phyloP scores from a whole-genome alignment of 2,113 vertebrate genomes.

The Kryptolebias marmoratus region DNA sequence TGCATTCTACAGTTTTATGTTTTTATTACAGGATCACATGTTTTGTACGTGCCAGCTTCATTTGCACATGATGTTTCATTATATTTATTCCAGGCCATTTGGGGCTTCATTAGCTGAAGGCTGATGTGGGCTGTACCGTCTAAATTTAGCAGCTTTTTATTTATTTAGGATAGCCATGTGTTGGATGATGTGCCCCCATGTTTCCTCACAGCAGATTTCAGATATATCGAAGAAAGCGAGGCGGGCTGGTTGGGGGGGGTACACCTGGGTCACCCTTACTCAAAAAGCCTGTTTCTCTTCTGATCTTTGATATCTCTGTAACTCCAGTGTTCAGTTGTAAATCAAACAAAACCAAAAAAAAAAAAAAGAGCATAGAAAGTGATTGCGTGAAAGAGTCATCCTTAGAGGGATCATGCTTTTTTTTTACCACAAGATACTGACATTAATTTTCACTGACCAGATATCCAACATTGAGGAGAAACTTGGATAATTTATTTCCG shows the following conservation, averaged over 20 bases:
- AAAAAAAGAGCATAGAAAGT: constrained; percentile 57
- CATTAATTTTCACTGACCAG: constrained; percentile 31
- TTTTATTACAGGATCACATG: constrained; percentile 44
- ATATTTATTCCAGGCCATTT: constrained; percentile 72
- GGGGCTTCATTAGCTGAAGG: constrained; percentile 72
- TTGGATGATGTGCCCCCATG: constrained; percentile 43
- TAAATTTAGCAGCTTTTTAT: constrained; percentile 72
- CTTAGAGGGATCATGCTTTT: constrained; percentile 47
- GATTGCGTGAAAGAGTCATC: constrained; percentile 58
- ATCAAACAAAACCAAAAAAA: constrained; percentile 46
- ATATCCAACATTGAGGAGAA: too few relatives aligned
- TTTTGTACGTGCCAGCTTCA: constrained; percentile 71
- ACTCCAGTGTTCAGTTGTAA: constrained; percentile 70
- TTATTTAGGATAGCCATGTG: constrained; percentile 59
- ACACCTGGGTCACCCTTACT: constrained; percentile 59
- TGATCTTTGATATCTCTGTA: constrained; percentile 72
- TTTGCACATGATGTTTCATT: constrained; percentile 70
- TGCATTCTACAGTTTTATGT: constrained; percentile 50
- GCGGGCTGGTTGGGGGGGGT: constrained; percentile 35
- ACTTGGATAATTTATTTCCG: too few relatives aligned
- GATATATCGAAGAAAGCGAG: constrained; percentile 28
- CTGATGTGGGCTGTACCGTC: constrained; percentile 53
- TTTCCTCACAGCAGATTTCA: constrained; percentile 38
- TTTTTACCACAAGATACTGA: constrained; percentile 34
- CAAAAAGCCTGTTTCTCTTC: constrained; percentile 45